These are phyloP conservation scores for Diorhabda carinulata DNA, from an alignment of 1,140 invertebrate genomes.

Conservation along the genomic window DNA sequence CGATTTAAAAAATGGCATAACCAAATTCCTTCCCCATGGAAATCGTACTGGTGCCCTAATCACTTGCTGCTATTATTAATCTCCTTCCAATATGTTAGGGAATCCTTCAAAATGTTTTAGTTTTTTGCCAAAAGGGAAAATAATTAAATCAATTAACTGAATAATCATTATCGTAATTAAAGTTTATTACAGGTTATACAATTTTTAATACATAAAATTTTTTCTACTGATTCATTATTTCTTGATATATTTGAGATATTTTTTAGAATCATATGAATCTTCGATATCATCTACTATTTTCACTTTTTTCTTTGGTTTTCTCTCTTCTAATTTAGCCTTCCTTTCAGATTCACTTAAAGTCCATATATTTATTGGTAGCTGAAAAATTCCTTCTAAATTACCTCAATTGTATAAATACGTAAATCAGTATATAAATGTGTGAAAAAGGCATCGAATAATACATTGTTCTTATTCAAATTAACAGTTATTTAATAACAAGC, in stretches of 20 bases:
- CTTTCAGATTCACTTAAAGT: constrained; percentile 66
- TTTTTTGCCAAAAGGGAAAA: no score
- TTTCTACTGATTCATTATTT: constrained; percentile 45
- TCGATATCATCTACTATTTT: constrained; percentile 70
- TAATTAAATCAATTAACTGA: no score
- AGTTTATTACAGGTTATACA: no score
- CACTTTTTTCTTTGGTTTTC: constrained; percentile 73
- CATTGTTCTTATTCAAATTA: neutral
- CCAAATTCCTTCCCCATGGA: no score
- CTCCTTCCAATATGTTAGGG: no score
- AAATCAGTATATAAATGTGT: neutral
- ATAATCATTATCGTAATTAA: no score
- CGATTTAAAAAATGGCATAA: no score
- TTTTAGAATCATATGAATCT: constrained; percentile 71
- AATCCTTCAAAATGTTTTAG: no score
- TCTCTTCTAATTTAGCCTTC: constrained; percentile 58
- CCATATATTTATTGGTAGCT: constrained; percentile 75
- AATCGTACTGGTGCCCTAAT: no score
- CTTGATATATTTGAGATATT: constrained; percentile 73
- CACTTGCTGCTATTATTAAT: no score
- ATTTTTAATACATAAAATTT: no score
- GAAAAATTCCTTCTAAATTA: constrained; percentile 36
- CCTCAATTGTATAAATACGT: constrained; percentile 5
- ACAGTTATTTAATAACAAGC: neutral
- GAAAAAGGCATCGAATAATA: neutral